Conservation (phyloP, 2,888 invertebrate genomes). For the Tetramorium bicarinatum region DNA sequence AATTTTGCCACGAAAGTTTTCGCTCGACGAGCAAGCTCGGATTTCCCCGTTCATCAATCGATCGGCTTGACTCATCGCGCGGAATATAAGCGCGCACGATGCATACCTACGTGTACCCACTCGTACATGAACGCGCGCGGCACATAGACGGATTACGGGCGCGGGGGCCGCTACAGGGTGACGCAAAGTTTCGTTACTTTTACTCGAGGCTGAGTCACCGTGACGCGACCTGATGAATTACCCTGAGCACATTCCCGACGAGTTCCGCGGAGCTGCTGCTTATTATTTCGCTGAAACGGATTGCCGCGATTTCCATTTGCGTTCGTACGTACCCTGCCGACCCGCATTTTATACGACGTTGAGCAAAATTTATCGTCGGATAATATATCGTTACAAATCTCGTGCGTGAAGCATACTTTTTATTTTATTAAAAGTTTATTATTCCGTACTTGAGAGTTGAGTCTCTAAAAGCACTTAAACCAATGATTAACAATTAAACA, state of each 20-base stretch:
- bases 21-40: conserved; percentile 39
- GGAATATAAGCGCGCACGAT: conserved; percentile 46
- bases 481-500: conserved; percentile 3
- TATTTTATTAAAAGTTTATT: not conserved
- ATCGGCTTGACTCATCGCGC: conserved; percentile 67
- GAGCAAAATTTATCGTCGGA: not conserved
- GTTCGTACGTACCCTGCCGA: not conserved
- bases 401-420: not conserved
- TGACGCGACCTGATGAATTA: conserved; percentile 37
- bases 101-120: conserved; percentile 44
- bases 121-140: conserved; percentile 5
- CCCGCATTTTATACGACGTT: not conserved
- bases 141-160: conserved; percentile 10
- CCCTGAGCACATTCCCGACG: conserved; percentile 3
- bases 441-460: not conserved
- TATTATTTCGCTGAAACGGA: conserved; percentile 26
- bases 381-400: not conserved
- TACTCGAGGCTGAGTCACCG: conserved; percentile 63
- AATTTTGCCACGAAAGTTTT: conserved; percentile 45
- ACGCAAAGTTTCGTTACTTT: conserved; percentile 61
- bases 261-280: conserved; percentile 19
- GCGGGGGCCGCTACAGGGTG: conserved; percentile 32
- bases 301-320: conserved; percentile 40
- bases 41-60: conserved; percentile 65
- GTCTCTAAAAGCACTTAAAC: not conserved